A percentile compares a stretch with the other conserved stretches of the same genome.
Conservation (phyloP, 2,888 invertebrate species). For the Dione vanillae region DNA sequence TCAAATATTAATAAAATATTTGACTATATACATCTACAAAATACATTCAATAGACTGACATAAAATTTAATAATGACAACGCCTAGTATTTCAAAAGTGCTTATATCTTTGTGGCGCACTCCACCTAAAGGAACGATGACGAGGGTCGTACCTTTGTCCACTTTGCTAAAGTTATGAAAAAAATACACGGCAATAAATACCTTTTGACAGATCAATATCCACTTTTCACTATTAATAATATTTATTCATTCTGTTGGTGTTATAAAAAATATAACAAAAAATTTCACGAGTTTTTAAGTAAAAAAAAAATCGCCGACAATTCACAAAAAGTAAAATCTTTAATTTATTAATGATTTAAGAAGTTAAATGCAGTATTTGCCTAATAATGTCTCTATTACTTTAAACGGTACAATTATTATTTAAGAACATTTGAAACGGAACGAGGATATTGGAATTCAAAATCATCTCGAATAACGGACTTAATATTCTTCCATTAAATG, state of each 20-base stretch:
- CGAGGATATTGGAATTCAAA: constrained; percentile 4
- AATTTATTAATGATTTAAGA: too few species aligned
- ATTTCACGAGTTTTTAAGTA: too few species aligned
- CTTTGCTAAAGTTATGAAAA: constrained; percentile 34
- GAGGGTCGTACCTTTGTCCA: constrained; percentile 46
- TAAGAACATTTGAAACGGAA: background rate
- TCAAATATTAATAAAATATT: too few species aligned
- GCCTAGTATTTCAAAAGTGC: constrained; percentile 19
- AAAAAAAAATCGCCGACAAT: too few species aligned
- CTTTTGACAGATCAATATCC: constrained; percentile 11
- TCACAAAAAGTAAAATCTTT: too few species aligned
- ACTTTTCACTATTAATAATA: constrained; percentile 10
- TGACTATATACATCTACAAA: too few species aligned
- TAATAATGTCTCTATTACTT: background rate
- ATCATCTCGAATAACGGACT: constrained; percentile 5
- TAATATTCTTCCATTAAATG: constrained; percentile 23
- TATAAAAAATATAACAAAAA: background rate
- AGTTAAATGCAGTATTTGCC: too few species aligned
- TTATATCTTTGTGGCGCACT: constrained; percentile 38
- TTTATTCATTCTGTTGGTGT: background rate
- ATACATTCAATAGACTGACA: background rate
- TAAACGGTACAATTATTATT: background rate
- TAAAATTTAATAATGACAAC: constrained; percentile 20
- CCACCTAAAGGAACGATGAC: constrained; percentile 36
- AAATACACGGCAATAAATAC: constrained; percentile 23